Evolutionary conservation across 2,888 invertebrate genomes (phyloP).

Genomic region (Ormyrus pomaceus): DNA sequence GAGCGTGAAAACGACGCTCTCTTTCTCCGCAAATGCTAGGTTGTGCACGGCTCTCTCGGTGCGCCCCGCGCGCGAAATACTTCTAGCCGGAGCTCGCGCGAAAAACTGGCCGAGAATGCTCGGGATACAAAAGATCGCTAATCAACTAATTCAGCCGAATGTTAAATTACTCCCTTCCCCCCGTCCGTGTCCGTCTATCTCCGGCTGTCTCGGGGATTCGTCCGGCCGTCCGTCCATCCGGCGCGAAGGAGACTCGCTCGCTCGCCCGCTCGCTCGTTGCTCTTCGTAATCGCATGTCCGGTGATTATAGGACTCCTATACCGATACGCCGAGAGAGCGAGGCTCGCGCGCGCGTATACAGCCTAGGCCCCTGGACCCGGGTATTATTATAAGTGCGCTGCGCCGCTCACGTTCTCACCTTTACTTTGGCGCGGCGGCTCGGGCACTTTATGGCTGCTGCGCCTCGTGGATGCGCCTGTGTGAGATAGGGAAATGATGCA

Average conservation of each 20-base stretch:
- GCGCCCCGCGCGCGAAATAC: neutral
- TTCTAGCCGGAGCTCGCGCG: neutral
- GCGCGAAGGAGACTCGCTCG: constrained; percentile 13
- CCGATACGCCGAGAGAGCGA: constrained; percentile 58
- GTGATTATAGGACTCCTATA: constrained; percentile 66
- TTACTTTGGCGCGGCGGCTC: constrained; percentile 17
- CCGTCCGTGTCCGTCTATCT: constrained; percentile 12
- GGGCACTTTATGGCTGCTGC: neutral
- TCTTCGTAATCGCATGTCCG: constrained; percentile 64
- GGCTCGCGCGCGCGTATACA: neutral
- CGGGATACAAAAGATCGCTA: constrained; percentile 50
- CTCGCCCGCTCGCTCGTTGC: constrained; percentile 40
- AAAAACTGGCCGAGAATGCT: neutral
- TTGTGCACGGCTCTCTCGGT: neutral
- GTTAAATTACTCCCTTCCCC: constrained; percentile 63
- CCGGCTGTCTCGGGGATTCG: constrained; percentile 10
- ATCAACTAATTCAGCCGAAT: constrained; percentile 66
- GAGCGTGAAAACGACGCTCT: constrained; percentile 8
- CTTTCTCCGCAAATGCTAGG: neutral
- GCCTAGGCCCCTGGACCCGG: constrained; percentile 60
- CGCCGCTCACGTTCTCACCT: constrained; percentile 55
- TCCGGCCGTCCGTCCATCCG: constrained; percentile 34
- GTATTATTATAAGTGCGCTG: constrained; percentile 64
- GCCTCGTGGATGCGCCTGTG: neutral
- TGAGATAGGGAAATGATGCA: constrained; percentile 37